phyloP scores from a whole-genome alignment of 2,797 vertebrate species.

The Otolemur crassicaudatus region DNA sequence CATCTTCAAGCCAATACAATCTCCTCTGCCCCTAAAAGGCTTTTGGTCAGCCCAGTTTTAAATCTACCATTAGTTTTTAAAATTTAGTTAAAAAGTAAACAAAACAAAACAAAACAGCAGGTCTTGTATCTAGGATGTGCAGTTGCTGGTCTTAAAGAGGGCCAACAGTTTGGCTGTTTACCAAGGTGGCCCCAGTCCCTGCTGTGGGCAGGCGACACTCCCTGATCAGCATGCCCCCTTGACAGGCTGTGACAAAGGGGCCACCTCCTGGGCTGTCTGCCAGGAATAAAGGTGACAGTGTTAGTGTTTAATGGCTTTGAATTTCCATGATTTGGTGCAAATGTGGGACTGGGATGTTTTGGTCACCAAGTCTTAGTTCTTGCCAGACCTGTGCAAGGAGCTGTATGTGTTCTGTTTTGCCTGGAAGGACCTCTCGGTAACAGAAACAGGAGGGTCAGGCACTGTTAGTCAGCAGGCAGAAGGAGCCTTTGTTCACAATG shows the following conservation, averaged over 20 bases:
- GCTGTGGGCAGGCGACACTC: accelerated
- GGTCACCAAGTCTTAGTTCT: accelerated
- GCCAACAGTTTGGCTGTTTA: too few relatives aligned
- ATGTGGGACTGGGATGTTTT: accelerated
- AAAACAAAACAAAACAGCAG: not conserved
- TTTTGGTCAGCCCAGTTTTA: accelerated
- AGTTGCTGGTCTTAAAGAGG: not conserved
- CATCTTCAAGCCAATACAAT: accelerated
- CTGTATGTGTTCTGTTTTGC: accelerated
- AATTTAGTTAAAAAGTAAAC: not conserved
- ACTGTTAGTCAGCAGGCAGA: accelerated
- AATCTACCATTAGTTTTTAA: not conserved
- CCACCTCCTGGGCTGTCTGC: accelerated
- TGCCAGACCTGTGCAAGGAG: not conserved
- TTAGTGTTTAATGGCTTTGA: accelerated
- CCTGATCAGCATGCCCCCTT: not conserved
- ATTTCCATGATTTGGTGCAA: accelerated
- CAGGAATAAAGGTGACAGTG: accelerated
- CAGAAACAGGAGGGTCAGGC: accelerated
- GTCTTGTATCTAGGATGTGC: not conserved
- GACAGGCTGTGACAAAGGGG: accelerated
- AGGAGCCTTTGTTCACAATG: accelerated
- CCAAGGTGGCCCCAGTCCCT: accelerated
- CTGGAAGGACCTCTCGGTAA: accelerated
- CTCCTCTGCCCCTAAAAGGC: not conserved